Evolutionary conservation across 2,888 invertebrate species (phyloP).

Genomic region (Tiliacea citrago): DNA sequence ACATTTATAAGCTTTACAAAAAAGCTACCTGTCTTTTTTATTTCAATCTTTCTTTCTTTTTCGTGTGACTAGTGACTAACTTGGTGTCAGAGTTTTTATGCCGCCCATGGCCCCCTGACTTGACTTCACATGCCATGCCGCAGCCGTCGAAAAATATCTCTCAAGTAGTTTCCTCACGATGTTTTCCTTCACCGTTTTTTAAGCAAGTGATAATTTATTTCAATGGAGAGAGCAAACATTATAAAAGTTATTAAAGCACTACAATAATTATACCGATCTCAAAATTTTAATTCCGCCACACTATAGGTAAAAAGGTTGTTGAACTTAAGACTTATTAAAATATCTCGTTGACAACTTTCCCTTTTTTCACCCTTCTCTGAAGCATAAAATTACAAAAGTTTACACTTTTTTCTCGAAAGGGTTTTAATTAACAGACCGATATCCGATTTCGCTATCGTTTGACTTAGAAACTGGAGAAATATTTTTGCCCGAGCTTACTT

Average conservation of each 20-base stretch:
- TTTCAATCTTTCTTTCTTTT: no score
- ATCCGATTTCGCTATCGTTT: conserved; percentile 54
- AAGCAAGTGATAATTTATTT: no score
- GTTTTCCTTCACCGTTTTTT: no score
- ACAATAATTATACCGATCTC: not conserved
- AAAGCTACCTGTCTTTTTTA: not conserved
- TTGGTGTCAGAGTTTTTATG: no score
- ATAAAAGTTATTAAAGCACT: not conserved
- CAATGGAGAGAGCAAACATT: not conserved
- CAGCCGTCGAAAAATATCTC: no score
- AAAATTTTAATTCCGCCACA: not conserved
- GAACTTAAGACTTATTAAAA: conserved; percentile 45
- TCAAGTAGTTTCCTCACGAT: no score
- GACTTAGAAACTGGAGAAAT: conserved; percentile 50
- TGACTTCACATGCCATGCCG: no score
- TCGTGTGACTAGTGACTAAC: no score
- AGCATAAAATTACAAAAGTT: conserved; percentile 57
- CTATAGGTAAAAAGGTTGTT: conserved; percentile 12
- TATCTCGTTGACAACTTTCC: conserved; percentile 47
- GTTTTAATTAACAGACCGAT: conserved; percentile 64
- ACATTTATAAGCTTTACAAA: not conserved
- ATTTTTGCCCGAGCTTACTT: conserved; percentile 36
- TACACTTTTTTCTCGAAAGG: conserved; percentile 45
- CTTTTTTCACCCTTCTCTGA: conserved; percentile 40
- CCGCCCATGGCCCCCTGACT: no score